Conservation (phyloP, 2,888 invertebrate genomes). For the Spodoptera picta region DNA sequence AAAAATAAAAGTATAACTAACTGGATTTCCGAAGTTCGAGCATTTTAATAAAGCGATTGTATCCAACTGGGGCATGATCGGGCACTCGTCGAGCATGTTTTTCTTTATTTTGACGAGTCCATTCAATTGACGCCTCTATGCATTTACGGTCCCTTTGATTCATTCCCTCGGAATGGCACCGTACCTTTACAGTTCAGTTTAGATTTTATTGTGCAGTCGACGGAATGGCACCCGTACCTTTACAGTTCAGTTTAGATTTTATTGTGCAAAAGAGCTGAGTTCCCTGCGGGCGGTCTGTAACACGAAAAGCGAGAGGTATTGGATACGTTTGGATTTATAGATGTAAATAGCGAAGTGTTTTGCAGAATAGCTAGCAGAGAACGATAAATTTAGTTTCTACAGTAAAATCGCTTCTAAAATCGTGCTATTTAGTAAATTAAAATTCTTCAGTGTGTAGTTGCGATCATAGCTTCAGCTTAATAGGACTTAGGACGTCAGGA, state of each 20-base stretch:
- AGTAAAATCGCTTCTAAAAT: too few relatives aligned
- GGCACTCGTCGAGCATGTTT: constrained; percentile 11
- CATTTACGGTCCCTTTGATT: constrained; percentile 46
- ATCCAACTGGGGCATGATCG: constrained; percentile 24
- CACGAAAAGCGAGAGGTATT: constrained; percentile 28
- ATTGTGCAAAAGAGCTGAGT: constrained; percentile 45
- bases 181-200: constrained; percentile 22
- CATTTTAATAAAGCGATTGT: constrained; percentile 30
- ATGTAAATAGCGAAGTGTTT: constrained; percentile 22
- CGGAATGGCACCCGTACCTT: constrained; percentile 14
- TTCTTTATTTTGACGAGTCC: constrained; percentile 24
- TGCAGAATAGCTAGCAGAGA: constrained; percentile 2
- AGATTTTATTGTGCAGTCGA: constrained; percentile 50
- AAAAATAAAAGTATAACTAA: constrained; percentile 19
- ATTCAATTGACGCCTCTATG: constrained; percentile 50
- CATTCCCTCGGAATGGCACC: constrained; percentile 14
- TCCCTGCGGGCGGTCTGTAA: constrained; percentile 17
- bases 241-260: constrained; percentile 36
- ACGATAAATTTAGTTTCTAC: constrained; percentile 18
- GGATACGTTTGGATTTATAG: constrained; percentile 34
- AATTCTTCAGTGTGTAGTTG: too few relatives aligned
- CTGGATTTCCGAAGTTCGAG: constrained; percentile 11
- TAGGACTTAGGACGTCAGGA: too few relatives aligned
- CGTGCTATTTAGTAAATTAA: too few relatives aligned
- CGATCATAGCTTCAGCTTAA: too few relatives aligned